Evolutionary conservation across 2,888 invertebrate genomes (phyloP), one percentile per base, ranked within the genome.

Genomic region (Tupiocoris notatus): DNA sequence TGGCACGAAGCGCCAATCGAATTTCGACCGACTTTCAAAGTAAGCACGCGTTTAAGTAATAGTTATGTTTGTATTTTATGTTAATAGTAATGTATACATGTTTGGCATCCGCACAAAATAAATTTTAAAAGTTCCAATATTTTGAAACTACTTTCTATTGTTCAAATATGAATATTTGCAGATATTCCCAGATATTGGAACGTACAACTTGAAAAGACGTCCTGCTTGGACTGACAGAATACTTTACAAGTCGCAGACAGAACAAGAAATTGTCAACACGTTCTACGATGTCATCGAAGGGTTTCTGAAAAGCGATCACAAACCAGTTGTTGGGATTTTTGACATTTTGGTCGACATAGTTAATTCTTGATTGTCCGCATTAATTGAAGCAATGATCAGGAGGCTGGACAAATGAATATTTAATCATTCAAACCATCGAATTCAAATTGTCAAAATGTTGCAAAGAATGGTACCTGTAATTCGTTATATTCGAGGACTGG

Each of bases 191-290:
- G 21, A 22, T n/a, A 2, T 9, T 9, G 78, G 75, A 0, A 78
- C 76, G 1, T 77, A 78, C 59, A 75, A 79, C 61, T 63, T 78
- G 18, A 75, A 78, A 59, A 68, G 79, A 59, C 88, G 94, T 80
- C 97, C 97, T 1, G 94, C 95, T 0, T 97, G 96, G 95, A 95
- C 95, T 1, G 97, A 97, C 85, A 87, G 97, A 77, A 91, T 97
- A 81, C 85, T 97, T 68, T 93, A 93, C 86, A 91, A 91, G 83
- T 92, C 92, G 2, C 91, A 92, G 82, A 87, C 89, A 0, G 89
- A 61, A 0, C 24, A 57, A n/a, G 75, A 94, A 82, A 91, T 91
- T 71, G 93, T 93, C 81, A 92, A 86, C 89, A 79, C 90, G 90
- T 0, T 89, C 24, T 97, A 97, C 83, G 88, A 88, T 82, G 90